Evolutionary conservation across 2,888 invertebrate species (phyloP).

Genomic region (Drosophila robusta): DNA sequence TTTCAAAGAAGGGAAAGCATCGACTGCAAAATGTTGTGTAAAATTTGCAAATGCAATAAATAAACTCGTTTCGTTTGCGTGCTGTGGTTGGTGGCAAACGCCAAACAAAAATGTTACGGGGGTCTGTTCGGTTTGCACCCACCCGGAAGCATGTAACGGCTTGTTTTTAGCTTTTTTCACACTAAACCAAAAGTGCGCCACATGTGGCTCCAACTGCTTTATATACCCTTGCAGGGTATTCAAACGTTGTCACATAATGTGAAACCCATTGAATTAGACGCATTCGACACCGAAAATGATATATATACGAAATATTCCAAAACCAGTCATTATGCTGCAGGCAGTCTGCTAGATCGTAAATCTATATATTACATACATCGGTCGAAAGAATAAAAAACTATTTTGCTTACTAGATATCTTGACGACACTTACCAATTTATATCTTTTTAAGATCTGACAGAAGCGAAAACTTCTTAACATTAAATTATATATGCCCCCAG

Average conservation of each 20-base stretch:
- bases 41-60: conserved; percentile 81
- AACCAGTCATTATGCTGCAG: no score
- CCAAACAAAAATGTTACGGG: not conserved
- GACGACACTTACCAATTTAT: no score
- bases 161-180: conserved; percentile 58
- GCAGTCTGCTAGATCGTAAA: no score
- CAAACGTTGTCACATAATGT: not conserved
- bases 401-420: no score
- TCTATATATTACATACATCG: no score
- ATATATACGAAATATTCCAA: no score
- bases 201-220: conserved; percentile 48
- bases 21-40: conserved; percentile 79
- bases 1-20: conserved; percentile 33
- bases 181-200: conserved; percentile 61
- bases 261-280: not conserved
- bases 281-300: no score
- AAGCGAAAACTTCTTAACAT: no score
- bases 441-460: no score
- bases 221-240: conserved; percentile 11
- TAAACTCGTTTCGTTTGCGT: conserved; percentile 76
- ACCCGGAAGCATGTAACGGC: conserved; percentile 61
- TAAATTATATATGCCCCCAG: no score
- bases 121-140: conserved; percentile 43
- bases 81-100: conserved; percentile 37
- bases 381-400: no score